These are phyloP conservation scores for Atlantisia rogersi DNA, from an alignment of 2,113 vertebrate species.

Conservation along the genomic window DNA sequence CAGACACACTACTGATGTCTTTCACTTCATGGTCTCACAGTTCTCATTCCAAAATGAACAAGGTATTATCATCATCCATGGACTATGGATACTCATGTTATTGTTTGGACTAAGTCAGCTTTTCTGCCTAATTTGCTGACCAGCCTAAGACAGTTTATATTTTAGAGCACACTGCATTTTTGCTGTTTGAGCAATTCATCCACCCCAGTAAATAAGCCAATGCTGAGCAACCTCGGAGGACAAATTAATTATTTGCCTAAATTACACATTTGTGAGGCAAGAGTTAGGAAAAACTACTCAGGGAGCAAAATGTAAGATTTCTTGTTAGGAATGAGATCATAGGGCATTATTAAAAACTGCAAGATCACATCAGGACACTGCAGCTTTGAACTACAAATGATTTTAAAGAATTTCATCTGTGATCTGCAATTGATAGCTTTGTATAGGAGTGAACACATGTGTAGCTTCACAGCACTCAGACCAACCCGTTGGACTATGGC, in stretches of 20 bases:
- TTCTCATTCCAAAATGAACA: background rate
- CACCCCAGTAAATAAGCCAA: background rate
- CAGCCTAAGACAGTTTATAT: background rate
- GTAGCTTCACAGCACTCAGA: background rate
- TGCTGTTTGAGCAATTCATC: background rate
- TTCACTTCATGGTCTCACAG: background rate
- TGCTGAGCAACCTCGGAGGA: background rate
- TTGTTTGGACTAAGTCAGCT: background rate
- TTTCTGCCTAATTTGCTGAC: background rate
- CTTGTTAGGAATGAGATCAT: background rate
- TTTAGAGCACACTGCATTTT: background rate
- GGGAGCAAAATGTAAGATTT: background rate
- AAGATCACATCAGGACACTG: background rate
- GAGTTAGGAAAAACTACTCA: background rate
- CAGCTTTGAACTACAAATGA: background rate
- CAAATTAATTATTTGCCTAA: background rate
- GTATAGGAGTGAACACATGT: background rate
- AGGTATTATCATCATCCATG: background rate
- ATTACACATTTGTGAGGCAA: background rate
- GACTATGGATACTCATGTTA: background rate
- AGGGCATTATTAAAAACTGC: background rate
- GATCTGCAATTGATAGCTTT: background rate
- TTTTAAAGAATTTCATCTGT: background rate
- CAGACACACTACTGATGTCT: background rate
- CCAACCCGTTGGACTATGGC: background rate